Conservation (phyloP, 37 sponge, comb jelly and placozoan genomes). For the Eunapius fragilis region DNA sequence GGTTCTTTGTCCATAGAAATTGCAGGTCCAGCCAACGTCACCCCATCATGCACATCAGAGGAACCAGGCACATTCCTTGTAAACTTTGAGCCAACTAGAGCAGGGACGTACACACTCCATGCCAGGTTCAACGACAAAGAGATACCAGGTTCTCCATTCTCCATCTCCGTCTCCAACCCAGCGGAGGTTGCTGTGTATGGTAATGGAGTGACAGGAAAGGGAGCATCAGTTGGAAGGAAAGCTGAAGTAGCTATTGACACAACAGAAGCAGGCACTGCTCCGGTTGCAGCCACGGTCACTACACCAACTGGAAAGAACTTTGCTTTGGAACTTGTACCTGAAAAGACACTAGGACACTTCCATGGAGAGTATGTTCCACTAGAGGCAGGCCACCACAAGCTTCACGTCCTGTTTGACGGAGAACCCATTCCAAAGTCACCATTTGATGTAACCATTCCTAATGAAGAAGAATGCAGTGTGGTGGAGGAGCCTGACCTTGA, state of each 20-base stretch:
- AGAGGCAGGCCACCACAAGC: conserved; percentile 53
- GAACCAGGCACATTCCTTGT: conserved; percentile 41
- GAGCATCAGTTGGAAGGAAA: conserved; percentile 41
- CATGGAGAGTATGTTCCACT: conserved; percentile 55
- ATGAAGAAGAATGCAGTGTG: background rate
- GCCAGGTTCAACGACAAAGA: conserved; percentile 43
- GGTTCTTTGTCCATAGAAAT: conserved; percentile 56
- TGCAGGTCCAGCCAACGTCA: conserved; percentile 56
- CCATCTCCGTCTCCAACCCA: conserved; percentile 64
- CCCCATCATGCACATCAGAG: conserved; percentile 28
- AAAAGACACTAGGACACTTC: conserved; percentile 3
- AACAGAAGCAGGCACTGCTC: conserved; percentile 53
- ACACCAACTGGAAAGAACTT: conserved; percentile 39
- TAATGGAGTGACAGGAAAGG: conserved; percentile 75
- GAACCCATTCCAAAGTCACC: conserved; percentile 62
- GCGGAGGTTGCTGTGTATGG: conserved; percentile 65
- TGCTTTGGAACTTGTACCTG: background rate
- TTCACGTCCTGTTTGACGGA: conserved; percentile 59
- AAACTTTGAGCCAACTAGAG: conserved; percentile 17
- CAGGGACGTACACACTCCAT: conserved; percentile 52
- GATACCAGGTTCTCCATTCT: conserved; percentile 69
- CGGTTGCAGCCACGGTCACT: conserved; percentile 43
- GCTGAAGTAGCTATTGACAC: conserved; percentile 59
- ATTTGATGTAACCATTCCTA: conserved; percentile 46
- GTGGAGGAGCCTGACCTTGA: too few species aligned